Percentiles rank a stretch among this genome's conserved stretches.
phyloP scores from a whole-genome alignment of 2,113 vertebrate genomes.

The Psammodynastes pulverulentus region DNA sequence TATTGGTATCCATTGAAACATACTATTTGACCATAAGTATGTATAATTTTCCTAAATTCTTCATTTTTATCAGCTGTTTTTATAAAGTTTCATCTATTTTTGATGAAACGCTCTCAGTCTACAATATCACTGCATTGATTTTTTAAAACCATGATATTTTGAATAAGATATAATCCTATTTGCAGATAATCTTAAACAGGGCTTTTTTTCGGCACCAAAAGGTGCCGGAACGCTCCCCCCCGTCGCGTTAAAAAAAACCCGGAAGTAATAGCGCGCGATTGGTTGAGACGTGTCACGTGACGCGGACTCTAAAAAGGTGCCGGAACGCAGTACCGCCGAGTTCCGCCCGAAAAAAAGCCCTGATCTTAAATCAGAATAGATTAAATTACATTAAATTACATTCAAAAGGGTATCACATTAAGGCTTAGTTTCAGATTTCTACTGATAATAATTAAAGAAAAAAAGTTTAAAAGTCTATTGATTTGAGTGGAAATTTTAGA shows the following conservation, averaged over 20 bases:
- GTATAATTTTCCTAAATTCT: not conserved
- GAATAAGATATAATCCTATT: not conserved
- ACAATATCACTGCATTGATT: not conserved
- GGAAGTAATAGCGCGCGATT: too few relatives aligned
- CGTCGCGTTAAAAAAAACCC: too few relatives aligned
- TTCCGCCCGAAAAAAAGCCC: too few relatives aligned
- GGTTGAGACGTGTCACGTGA: too few relatives aligned
- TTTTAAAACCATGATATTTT: not conserved
- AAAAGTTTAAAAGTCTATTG: not conserved
- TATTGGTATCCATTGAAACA: not conserved
- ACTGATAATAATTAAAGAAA: not conserved
- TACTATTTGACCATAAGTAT: not conserved
- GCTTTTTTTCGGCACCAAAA: too few relatives aligned
- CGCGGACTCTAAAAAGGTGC: too few relatives aligned
- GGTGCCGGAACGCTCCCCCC: too few relatives aligned
- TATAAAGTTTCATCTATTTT: not conserved
- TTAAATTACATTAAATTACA: not conserved
- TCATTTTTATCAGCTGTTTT: slow-evolving; percentile 28
- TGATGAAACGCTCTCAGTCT: not conserved
- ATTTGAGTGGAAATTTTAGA: not conserved
- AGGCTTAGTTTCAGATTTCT: not conserved
- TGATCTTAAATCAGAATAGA: not conserved
- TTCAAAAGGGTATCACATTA: not conserved
- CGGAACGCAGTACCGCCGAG: too few relatives aligned
- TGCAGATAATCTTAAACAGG: not conserved